Base-by-base conservation (phyloP, 2,888 invertebrate species). In the Muscina levida region DNA sequence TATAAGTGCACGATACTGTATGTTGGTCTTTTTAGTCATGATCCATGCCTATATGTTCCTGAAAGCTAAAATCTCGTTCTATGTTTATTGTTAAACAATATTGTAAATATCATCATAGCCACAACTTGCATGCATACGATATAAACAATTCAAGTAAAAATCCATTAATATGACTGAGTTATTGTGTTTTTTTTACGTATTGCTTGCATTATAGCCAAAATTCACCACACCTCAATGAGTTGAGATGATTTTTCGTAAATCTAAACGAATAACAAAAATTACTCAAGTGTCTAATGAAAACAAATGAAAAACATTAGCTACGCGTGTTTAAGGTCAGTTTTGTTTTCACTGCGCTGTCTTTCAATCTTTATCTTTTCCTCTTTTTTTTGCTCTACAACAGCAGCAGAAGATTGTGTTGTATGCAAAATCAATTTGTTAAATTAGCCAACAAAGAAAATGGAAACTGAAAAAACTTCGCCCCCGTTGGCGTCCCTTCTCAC, bases 261-360 rank as follows among this genome's bases (percentile, higher is more conserved):
- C 31, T 17, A n/a, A 51, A 77, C 13, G 17, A 31, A 37, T 17
- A 31, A 2, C 17, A 62, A 44, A 72, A 8, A n/a, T 17, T n/a
- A n/a, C n/a, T 37, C 13, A 53, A 53, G 42, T 19, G n/a, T 11
- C 13, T 31, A 51, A 53, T 62, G 6, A 56, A 26, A 68, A 42
- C 15, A 44, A 26, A 31, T 31, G 31, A 31, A 31, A 31, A 31
- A 70, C 26, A 46, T 65, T 11, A 5, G 13, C 59, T 72, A 65
- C 26, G 81, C 72, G 68, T 76, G 72, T 70, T 76, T 68, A 75
- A 76, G 82, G 82, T 76, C 78, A 79, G 22, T 72, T 72, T 72
- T 26, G 22, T 31, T 8, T 57, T 65, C 15, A 11, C 24, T 57
- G 11, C 57, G 19, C 2, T 10, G 24, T 66, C n/a, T n/a, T n/a